Conservation (phyloP, 2,888 invertebrate genomes). For the Parnassius mnemosyne region DNA sequence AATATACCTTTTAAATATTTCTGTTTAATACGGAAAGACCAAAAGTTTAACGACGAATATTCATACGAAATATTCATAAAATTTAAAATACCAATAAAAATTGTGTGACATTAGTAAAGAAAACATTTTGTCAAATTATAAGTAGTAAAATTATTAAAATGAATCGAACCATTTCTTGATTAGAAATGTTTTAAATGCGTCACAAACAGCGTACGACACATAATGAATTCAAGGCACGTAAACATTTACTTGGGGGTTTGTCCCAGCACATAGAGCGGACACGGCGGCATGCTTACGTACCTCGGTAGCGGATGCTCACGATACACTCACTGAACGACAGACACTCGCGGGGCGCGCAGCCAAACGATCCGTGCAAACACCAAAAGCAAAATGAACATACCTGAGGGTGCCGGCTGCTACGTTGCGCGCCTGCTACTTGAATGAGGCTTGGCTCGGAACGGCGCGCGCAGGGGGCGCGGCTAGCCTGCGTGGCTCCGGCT, state of each 20-base stretch:
- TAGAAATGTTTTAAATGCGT: slow-evolving; percentile 14
- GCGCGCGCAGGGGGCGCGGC: slow-evolving; percentile 84
- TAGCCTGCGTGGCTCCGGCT: slow-evolving; percentile 78
- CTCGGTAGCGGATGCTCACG: slow-evolving; percentile 36
- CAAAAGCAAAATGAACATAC: slow-evolving; percentile 79
- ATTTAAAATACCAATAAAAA: slow-evolving; percentile 3
- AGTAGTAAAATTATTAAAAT: neutral
- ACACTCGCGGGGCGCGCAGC: slow-evolving; percentile 72
- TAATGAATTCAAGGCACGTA: slow-evolving; percentile 38
- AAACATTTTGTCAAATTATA: slow-evolving; percentile 10
- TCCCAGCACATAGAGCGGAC: slow-evolving; percentile 38
- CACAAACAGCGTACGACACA: slow-evolving; percentile 32
- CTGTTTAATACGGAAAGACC: too few species aligned
- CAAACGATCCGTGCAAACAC: slow-evolving; percentile 58
- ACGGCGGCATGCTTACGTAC: slow-evolving; percentile 67
- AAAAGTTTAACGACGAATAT: too few species aligned
- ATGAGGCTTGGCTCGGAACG: slow-evolving; percentile 77
- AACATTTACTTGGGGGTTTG: slow-evolving; percentile 34
- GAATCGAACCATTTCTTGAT: slow-evolving; percentile 1
- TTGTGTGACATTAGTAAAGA: slow-evolving; percentile 14
- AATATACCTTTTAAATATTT: neutral
- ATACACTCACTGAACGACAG: slow-evolving; percentile 67
- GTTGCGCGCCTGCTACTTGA: slow-evolving; percentile 78
- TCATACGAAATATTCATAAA: neutral
- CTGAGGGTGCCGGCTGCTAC: slow-evolving; percentile 78